Base-by-base conservation (phyloP, 2,888 invertebrate species). In the Selenia dentaria region DNA sequence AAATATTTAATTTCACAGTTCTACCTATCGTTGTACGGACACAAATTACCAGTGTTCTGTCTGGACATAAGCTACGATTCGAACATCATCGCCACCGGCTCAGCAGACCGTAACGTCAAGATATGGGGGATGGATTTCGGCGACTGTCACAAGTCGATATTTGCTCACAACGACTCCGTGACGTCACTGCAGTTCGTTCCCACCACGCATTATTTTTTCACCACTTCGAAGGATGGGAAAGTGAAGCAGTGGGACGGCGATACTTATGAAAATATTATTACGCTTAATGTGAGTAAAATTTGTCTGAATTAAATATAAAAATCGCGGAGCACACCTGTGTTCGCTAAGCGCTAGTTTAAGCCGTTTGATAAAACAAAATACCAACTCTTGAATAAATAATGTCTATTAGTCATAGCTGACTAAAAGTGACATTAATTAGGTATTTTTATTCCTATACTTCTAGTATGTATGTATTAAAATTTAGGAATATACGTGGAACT, bases 81-180 rank as follows among this genome's bases (percentile, higher is more conserved):
- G 0, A 93, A 93, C 6, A 77, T 99, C 13, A 95, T 99, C 54
- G 96, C 94, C 6, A 98, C 99, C 0, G 99, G 99, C 4, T 98
- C 99, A 1, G 96, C 96, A 0, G 99, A 99, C 89, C 93, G 98
- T 26, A 98, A 97, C 78, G 93, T 99, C 16, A 98, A 99, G 91
- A 95, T 99, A 52, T 99, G 99, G 99, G 99, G 99, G 22, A 92
- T 99, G 86, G 98, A 99, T 84, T 99, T 98, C 79, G 99, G 99
- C n/a, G 98, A 99, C 80, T 99, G 98, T 64, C 99, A 98, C 85
- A 94, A 94, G 68, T 98, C 98, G 0, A 92, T 99, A 59, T 97
- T 98, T 80, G 99, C 98, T 0, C 99, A 99, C 79, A 98, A 99
- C 67, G 98, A 98, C 79, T 96, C 98, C 0, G 94, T 99, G 6